These are phyloP conservation scores for Phylloscopus trochilus DNA, from an alignment of 2,113 vertebrate species.

Conservation along the genomic window DNA sequence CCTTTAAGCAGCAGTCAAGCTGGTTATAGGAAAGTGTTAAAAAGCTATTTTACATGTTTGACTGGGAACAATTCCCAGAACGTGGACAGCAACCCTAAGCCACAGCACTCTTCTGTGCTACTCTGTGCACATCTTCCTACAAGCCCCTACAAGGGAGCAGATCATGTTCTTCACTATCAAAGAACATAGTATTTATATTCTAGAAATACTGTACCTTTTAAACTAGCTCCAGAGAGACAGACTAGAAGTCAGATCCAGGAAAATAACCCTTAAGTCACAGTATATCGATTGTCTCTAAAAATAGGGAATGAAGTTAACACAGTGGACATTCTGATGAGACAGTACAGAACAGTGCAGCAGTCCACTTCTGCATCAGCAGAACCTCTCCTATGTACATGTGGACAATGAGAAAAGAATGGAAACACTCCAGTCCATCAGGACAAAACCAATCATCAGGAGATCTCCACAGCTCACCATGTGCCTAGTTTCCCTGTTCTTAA, in stretches of 20 bases:
- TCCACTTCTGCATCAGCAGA: not conserved
- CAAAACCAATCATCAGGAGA: not conserved
- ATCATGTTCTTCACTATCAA: slow-evolving; percentile 35
- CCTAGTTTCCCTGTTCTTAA: not conserved
- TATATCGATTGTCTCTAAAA: slow-evolving; percentile 67
- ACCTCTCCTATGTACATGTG: not conserved
- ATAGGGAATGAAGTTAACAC: slow-evolving; percentile 46
- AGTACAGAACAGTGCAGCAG: slow-evolving; percentile 3
- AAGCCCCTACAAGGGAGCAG: slow-evolving; percentile 39
- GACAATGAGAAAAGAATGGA: slow-evolving; percentile 14
- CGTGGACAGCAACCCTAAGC: slow-evolving; percentile 23
- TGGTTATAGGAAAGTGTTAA: slow-evolving; percentile 56
- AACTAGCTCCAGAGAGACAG: slow-evolving; percentile 45
- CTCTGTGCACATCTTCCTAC: not conserved
- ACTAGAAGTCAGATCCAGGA: slow-evolving; percentile 46
- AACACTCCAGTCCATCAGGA: not conserved
- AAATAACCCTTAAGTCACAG: slow-evolving; percentile 58
- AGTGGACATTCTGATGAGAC: slow-evolving; percentile 37
- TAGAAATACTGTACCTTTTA: slow-evolving; percentile 60
- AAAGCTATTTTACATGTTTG: slow-evolving; percentile 58
- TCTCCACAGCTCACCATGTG: not conserved
- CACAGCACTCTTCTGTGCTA: slow-evolving; percentile 21
- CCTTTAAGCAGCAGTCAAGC: slow-evolving; percentile 56
- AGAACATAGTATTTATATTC: slow-evolving; percentile 23
- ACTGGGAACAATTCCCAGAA: slow-evolving; percentile 40